phyloP scores from a whole-genome alignment of 2,888 invertebrate species.

The Carpatolechia fugitivella region DNA sequence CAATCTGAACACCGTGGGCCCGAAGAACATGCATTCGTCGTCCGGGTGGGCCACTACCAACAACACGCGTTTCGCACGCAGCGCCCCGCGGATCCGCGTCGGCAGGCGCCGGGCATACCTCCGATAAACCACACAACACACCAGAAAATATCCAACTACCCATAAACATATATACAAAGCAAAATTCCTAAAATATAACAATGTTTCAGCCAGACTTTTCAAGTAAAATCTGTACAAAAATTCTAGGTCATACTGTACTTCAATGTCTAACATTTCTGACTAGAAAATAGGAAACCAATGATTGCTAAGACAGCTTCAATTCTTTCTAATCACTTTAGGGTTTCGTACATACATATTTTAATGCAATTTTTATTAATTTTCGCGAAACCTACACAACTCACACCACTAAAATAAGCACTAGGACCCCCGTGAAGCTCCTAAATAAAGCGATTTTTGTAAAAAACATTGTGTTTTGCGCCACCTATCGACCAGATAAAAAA shows the following conservation, averaged over 20 bases:
- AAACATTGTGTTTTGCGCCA: no score
- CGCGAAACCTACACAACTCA: no score
- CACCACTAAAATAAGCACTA: no score
- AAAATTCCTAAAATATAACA: slow-evolving; percentile 63
- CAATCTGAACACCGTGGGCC: slow-evolving; percentile 89
- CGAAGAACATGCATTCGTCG: slow-evolving; percentile 99
- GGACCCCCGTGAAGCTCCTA: no score
- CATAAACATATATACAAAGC: slow-evolving; percentile 73
- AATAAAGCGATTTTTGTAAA: no score
- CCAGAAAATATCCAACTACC: slow-evolving; percentile 71
- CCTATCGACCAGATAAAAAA: no score
- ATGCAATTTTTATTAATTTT: no score
- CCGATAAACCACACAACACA: slow-evolving; percentile 73
- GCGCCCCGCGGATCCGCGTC: slow-evolving; percentile 69
- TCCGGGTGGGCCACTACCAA: slow-evolving; percentile 97
- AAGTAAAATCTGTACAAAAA: slow-evolving; percentile 57
- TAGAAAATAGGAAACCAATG: slow-evolving; percentile 35
- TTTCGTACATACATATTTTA: no score
- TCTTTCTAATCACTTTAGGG: neutral
- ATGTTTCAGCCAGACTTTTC: slow-evolving; percentile 54
- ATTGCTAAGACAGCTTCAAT: slow-evolving; percentile 12
- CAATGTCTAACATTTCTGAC: slow-evolving; percentile 64
- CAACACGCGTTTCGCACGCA: slow-evolving; percentile 82
- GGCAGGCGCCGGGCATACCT: slow-evolving; percentile 72
- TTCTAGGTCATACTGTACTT: slow-evolving; percentile 46